Evolutionary conservation across 2,888 invertebrate species (phyloP), one percentile per base, ranked within the genome.

Genomic region (Choreutis nemorana): DNA sequence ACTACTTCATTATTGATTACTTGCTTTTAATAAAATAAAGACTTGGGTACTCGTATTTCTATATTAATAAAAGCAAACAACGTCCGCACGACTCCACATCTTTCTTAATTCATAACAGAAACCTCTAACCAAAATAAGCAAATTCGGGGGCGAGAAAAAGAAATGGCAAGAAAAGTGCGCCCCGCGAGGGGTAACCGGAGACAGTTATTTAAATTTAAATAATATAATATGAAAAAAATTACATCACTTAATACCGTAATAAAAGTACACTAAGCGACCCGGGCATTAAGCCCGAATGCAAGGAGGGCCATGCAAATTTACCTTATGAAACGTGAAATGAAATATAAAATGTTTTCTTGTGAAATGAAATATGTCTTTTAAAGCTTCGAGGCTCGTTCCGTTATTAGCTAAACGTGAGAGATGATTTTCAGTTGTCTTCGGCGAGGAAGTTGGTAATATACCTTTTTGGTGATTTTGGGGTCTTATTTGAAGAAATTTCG

Each of bases 161-260:
- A 72, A 70, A 66, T 57, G 59, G 56, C 54, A 61, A 58, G 62
- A 63, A 18, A 62, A 66, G 58, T 60, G 59, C 63, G 57, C 67
- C 63, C 61, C 61, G 52, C 50, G 55, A 57, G 50, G 63, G 77
- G 77, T 71, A 72, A 75, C 70, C 64, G 70, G 72, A 80, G 80
- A 80, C 80, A 81, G 80, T 81, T 80, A 81, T 80, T 81, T 79
- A 81, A 81, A 81, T 81, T 81, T 81, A 75, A 80, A 80, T 80
- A 80, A 79, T 78, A 80, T 80, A 77, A 80, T 77, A 79, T 75
- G 77, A 64, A 79, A 80, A 78, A 81, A 81, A 81, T 79, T 80
- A 81, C 79, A 77, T 78, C 80, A 79, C 78, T 81, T 81, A 81
- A 80, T 80, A 71, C 79, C 73, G 62, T 75, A 79, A 80, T 80